Conservation (phyloP, 2,797 vertebrate genomes). For the Molossus alvarezi region DNA sequence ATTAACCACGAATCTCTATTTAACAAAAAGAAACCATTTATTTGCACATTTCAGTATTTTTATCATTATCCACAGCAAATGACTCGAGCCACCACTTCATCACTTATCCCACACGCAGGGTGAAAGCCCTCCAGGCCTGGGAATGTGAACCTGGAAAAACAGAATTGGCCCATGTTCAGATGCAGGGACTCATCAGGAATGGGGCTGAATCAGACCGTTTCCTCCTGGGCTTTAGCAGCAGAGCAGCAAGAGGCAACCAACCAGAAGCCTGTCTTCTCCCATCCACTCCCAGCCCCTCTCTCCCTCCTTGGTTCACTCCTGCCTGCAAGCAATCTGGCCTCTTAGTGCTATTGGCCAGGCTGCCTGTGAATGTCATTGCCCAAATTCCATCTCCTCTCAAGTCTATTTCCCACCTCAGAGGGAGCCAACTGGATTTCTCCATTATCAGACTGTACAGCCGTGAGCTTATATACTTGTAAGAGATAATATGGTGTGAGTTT, state of each 20-base stretch:
- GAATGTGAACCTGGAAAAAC: background rate
- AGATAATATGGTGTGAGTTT: conserved; percentile 15
- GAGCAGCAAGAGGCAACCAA: background rate
- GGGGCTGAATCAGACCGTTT: background rate
- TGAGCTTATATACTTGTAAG: conserved; percentile 62
- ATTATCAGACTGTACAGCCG: conserved; percentile 68
- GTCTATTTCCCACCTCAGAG: conserved; percentile 69
- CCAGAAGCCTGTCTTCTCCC: background rate
- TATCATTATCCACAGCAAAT: conserved; percentile 12
- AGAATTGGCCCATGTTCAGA: background rate
- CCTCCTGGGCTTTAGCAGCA: background rate
- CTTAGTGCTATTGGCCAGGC: conserved; percentile 65
- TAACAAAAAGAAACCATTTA: background rate
- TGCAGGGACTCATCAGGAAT: background rate
- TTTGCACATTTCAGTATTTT: background rate
- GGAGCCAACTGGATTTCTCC: conserved; percentile 73
- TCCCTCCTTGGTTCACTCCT: background rate
- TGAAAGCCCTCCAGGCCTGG: background rate
- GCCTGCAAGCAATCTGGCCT: conserved; percentile 60
- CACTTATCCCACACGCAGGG: background rate
- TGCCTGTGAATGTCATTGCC: conserved; percentile 63
- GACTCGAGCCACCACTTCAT: background rate
- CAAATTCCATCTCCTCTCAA: conserved; percentile 61
- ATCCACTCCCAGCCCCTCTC: background rate
- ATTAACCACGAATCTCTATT: conserved; percentile 13